Percentiles rank a stretch among this genome's conserved stretches.
phyloP scores from a whole-genome alignment of 30 jellyfish, hydroid and myxozoan genomes.

The Aurelia aurita complex sp. Pacific region DNA sequence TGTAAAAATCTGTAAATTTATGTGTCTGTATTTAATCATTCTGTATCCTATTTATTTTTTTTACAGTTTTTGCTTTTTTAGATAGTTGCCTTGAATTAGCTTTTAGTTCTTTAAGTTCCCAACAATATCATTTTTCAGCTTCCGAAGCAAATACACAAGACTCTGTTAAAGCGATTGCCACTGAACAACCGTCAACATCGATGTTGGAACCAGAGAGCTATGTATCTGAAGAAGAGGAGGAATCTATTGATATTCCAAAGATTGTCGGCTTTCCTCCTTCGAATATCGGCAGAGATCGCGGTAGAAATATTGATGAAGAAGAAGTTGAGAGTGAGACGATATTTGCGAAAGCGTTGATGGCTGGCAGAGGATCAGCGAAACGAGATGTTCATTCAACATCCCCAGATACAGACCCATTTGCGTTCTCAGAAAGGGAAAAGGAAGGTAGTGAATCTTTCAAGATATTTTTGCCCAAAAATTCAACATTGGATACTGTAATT shows the following conservation, averaged over 20 bases:
- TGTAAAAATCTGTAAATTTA: too few species aligned
- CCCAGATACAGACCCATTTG: constrained; percentile 33
- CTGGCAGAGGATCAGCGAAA: neutral
- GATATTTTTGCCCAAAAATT: too few species aligned
- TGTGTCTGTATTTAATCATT: too few species aligned
- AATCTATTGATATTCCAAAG: neutral
- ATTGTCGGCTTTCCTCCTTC: neutral
- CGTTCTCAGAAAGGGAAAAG: neutral
- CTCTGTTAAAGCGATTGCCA: neutral
- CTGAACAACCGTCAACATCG: neutral
- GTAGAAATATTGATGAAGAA: neutral
- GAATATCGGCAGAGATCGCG: neutral
- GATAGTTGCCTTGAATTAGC: too few species aligned
- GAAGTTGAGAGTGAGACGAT: constrained; percentile 13
- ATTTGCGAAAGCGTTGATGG: constrained; percentile 15
- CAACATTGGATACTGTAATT: too few species aligned
- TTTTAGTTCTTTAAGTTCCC: too few species aligned
- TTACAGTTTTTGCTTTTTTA: too few species aligned
- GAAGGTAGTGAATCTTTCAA: too few species aligned
- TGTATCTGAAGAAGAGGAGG: neutral
- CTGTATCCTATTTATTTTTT: too few species aligned
- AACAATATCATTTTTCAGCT: neutral
- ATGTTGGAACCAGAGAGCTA: neutral
- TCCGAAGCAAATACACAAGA: neutral
- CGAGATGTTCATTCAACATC: neutral